Evolutionary conservation across 2,797 vertebrate genomes (phyloP), one percentile per base, ranked within the genome.

Genomic region (Xerus rutilus): DNA sequence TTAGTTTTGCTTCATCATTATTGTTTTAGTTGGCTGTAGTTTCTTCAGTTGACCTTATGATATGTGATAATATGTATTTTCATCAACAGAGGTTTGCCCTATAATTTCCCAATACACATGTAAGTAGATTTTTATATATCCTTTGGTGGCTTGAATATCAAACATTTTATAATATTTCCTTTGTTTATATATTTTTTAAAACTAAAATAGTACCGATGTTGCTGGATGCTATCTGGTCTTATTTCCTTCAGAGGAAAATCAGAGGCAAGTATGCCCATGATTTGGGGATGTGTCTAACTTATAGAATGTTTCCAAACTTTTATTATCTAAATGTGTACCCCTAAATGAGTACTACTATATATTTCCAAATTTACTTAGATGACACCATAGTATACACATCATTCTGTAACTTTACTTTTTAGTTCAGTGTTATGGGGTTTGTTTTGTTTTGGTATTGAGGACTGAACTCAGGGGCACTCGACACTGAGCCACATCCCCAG

Each of bases 1-100:
- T 57, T 88, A 64, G 20, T 65, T 95, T 91, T 88, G 20, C 45
- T 89, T 76, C 49, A 87, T 76, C 65, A 18, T 87, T 85, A n/a
- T 86, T 32, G 73, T 77, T 92, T 87, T 64, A 67, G 47, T 77
- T 96, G 90, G 35, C 23, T 81, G 30, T 92, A 9, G n/a, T 65
- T 86, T 82, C 45, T 86, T 93, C 52, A 47, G 32, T 78, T 93
- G 84, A 76, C 23, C n/a, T 17, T n/a, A 23, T 82, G 47, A 12
- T 17, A 20, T 83, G 47, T 76, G 28, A 73, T 92, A 25, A 83
- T 78, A 23, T n/a, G 32, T 84, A 12, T 87, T 28, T 76, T 17
- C 9, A 32, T 52, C 39, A 43, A 76, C 20, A 88, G 45, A 93
- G n/a, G 77, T 82, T 82, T 87, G 25, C 20, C 57, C 28, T 76